Evolutionary conservation across 2,113 vertebrate genomes (phyloP).

Genomic region (Lasiurus cinereus): DNA sequence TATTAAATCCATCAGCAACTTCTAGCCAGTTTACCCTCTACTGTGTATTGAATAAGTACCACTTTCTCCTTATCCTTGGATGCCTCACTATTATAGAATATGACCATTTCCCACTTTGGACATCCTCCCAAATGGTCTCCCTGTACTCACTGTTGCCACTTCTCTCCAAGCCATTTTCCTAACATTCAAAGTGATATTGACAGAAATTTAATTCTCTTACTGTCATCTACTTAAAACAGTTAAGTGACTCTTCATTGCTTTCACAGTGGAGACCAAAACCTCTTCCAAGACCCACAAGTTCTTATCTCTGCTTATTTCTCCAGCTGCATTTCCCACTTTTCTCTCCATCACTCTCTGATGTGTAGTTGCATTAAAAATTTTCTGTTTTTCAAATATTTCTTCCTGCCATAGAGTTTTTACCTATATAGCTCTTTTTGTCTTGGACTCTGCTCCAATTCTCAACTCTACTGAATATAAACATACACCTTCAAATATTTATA

Average conservation of each 20-base stretch:
- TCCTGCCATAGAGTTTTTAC: neutral
- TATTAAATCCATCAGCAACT: neutral
- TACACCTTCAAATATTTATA: neutral
- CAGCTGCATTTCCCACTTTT: neutral
- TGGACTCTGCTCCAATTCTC: neutral
- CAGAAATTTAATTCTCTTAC: constrained; percentile 4
- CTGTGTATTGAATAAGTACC: neutral
- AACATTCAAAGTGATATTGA: neutral
- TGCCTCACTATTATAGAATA: neutral
- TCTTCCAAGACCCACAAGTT: neutral
- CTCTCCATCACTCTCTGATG: neutral
- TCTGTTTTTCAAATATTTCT: neutral
- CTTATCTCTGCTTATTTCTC: neutral
- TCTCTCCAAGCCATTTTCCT: constrained; percentile 6
- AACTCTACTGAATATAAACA: neutral
- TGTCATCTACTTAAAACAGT: neutral
- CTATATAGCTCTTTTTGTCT: neutral
- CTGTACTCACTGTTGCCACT: neutral
- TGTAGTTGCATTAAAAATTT: neutral
- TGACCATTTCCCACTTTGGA: neutral
- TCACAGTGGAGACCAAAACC: neutral
- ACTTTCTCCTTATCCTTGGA: neutral
- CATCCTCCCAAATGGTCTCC: neutral
- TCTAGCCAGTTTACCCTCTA: neutral
- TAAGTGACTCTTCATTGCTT: neutral